Evolutionary conservation across 2,888 invertebrate genomes (phyloP).

Genomic region (Magallana nippona): DNA sequence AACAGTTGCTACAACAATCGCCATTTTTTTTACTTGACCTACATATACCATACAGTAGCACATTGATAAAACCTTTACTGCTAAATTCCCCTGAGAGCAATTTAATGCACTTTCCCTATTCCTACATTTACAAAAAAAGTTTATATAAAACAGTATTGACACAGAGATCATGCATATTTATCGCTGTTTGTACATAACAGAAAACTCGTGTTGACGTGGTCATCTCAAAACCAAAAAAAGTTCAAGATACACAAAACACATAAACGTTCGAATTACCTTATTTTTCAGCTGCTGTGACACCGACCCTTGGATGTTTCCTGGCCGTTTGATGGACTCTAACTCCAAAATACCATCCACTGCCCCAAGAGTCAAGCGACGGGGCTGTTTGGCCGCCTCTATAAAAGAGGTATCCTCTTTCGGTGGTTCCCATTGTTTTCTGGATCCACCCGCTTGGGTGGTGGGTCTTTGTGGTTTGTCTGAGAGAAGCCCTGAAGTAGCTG

Average conservation of each 20-base stretch:
- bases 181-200: too few species aligned
- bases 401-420: conserved; percentile 55
- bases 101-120: too few species aligned
- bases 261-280: conserved; percentile 61
- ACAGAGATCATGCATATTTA: too few species aligned
- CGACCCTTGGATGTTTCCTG: conserved; percentile 59
- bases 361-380: conserved; percentile 71
- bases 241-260: not conserved
- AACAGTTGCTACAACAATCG: conserved; percentile 74
- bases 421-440: conserved; percentile 60
- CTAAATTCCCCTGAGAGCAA: not conserved
- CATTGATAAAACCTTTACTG: not conserved
- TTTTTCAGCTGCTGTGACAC: conserved; percentile 66
- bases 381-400: conserved; percentile 65
- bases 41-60: not conserved
- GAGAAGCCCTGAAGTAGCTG: conserved; percentile 58
- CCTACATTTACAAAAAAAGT: too few species aligned
- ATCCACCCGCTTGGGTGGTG: conserved; percentile 72
- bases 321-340: conserved; percentile 62
- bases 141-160: too few species aligned
- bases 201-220: not conserved
- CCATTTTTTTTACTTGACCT: conserved; percentile 61
- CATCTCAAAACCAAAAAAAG: conserved; percentile 30
- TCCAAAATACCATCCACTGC: conserved; percentile 74
- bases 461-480: conserved; percentile 64